Percentiles rank a stretch among this genome's conserved stretches.
phyloP scores from a whole-genome alignment of 1,140 invertebrate species.

The Diuraphis noxia region DNA sequence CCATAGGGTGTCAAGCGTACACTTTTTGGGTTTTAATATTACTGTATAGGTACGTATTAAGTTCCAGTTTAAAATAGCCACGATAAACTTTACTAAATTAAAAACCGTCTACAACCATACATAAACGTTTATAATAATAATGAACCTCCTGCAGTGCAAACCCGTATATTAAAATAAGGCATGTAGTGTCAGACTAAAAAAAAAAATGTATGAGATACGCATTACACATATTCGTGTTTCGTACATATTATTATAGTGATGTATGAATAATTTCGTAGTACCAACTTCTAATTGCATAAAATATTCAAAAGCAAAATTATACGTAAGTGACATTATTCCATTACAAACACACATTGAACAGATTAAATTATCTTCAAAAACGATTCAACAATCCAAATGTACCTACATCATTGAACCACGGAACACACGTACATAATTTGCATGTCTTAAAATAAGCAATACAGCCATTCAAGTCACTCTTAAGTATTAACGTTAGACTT shows the following conservation, averaged over 20 bases:
- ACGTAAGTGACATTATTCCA: neutral
- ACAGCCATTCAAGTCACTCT: neutral
- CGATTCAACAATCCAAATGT: neutral
- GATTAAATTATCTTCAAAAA: neutral
- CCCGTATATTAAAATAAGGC: conserved; percentile 30
- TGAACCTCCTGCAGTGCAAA: neutral
- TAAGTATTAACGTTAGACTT: neutral
- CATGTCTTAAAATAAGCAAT: neutral
- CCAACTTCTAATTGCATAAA: neutral
- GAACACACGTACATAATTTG: neutral
- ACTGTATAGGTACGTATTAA: neutral
- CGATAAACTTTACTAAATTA: conserved; percentile 25
- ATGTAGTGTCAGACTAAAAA: neutral
- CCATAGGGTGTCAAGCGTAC: conserved; percentile 22
- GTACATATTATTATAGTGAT: neutral
- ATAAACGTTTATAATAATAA: conserved; percentile 32
- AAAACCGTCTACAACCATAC: conserved; percentile 19
- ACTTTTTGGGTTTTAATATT: neutral
- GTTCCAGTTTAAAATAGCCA: neutral
- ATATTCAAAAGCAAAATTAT: neutral
- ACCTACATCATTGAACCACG: neutral
- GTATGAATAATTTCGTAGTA: neutral
- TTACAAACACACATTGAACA: neutral
- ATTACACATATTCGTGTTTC: neutral
- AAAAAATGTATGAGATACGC: neutral